Conservation (phyloP, 2,888 invertebrate genomes). For the Andrena bucephala region DNA sequence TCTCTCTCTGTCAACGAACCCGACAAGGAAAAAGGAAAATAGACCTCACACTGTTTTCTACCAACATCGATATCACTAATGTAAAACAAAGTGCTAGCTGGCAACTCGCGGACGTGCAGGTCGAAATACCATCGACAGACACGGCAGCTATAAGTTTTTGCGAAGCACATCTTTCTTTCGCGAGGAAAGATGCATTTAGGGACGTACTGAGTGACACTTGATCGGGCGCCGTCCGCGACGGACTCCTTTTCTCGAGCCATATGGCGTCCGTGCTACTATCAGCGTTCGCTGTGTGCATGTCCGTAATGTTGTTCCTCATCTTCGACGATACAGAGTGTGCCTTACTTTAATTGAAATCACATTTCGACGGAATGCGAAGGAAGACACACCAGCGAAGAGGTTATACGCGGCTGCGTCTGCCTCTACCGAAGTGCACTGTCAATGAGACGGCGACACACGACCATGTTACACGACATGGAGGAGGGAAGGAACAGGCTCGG, state of each 20-base stretch:
- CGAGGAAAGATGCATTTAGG: slow-evolving; percentile 51
- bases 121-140: neutral
- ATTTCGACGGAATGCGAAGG: slow-evolving; percentile 53
- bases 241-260: slow-evolving; percentile 72
- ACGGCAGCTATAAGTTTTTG: slow-evolving; percentile 6
- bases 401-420: slow-evolving; percentile 57
- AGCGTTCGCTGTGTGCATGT: slow-evolving; percentile 70
- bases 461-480: slow-evolving; percentile 67
- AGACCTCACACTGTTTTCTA: slow-evolving; percentile 47
- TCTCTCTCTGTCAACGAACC: neutral
- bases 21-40: neutral
- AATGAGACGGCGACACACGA: slow-evolving; percentile 61
- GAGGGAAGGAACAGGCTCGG: slow-evolving; percentile 22
- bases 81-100: slow-evolving; percentile 30
- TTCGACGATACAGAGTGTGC: slow-evolving; percentile 41
- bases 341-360: slow-evolving; percentile 56
- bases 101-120: slow-evolving; percentile 15
- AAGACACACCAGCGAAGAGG: slow-evolving; percentile 54
- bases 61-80: slow-evolving; percentile 32
- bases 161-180: slow-evolving; percentile 35
- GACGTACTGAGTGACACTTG: slow-evolving; percentile 71
- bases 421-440: slow-evolving; percentile 64
- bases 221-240: slow-evolving; percentile 66
- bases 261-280: slow-evolving; percentile 74
- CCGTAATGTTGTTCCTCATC: slow-evolving; percentile 72